Evolutionary conservation across 2,888 invertebrate genomes (phyloP).

Genomic region (Apeira syringaria): DNA sequence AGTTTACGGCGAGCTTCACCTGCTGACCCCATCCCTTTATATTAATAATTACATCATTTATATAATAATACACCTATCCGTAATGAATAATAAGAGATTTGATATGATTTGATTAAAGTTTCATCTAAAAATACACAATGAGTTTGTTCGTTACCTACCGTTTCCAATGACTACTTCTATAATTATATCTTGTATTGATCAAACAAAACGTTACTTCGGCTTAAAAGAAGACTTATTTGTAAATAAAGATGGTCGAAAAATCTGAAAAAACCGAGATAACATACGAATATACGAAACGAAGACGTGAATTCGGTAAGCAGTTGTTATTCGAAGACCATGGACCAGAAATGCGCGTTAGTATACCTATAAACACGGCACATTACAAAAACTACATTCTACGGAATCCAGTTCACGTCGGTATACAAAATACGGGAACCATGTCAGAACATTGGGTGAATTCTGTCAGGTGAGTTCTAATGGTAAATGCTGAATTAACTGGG

Average conservation of each 20-base stretch:
- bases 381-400: slow-evolving; percentile 81
- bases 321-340: slow-evolving; percentile 87
- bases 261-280: slow-evolving; percentile 63
- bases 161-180: slow-evolving; percentile 2
- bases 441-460: slow-evolving; percentile 87
- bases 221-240: not conserved
- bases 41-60: slow-evolving; percentile 46
- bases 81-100: not conserved
- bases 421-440: slow-evolving; percentile 84
- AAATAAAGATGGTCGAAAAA: slow-evolving; percentile 54
- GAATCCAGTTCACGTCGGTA: slow-evolving; percentile 85
- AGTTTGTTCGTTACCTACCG: slow-evolving; percentile 6
- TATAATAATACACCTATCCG: no score
- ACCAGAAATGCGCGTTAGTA: slow-evolving; percentile 85
- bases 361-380: slow-evolving; percentile 82
- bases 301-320: slow-evolving; percentile 88
- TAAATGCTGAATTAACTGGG: no score
- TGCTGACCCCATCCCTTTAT: slow-evolving; percentile 71
- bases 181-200: slow-evolving; percentile 2
- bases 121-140: no score
- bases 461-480: slow-evolving; percentile 55
- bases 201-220: slow-evolving; percentile 1
- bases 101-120: not conserved
- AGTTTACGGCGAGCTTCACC: slow-evolving; percentile 58
- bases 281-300: slow-evolving; percentile 86